Base-by-base conservation (phyloP, 2,797 vertebrate species). In the Intellagama lesueurii region DNA sequence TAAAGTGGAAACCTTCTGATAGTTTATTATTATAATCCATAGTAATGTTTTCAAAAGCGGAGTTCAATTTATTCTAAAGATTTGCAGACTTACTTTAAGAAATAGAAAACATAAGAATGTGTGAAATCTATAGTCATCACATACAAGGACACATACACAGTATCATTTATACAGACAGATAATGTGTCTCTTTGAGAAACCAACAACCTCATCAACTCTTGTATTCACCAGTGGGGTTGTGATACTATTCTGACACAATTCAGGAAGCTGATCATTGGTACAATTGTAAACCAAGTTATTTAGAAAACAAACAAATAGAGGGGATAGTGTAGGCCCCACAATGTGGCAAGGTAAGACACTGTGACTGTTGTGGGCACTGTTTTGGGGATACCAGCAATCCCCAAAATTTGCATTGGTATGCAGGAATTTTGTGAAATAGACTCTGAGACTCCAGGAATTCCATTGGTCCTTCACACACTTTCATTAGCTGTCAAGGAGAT, bases 11-110 rank as follows among this genome's bases (percentile, higher is more conserved):
- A 12, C 22, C 56, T 35, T 32, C 72, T 12, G 69, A 47, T 35
- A 5, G 47, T 47, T 52, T 82, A 75, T 40, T 56, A 88, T n/a
- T n/a, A 32, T 52, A 70, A 83, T 75, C 60, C 44, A 35, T 32
- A 56, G 76, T 47, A n/a, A 76, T 40, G 9, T 68, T 26, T 76
- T 76, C 49, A 68, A 49, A 28, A 22, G 30, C 75, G 6, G 81
- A 76, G 1, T 68, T 85, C 5, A 60, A 76, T 91, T 90, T 90
- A 40, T 19, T 4, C 77, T 70, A 60, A 22, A 78, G n/a, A n/a
- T n/a, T n/a, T 32, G 0, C 8, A 35, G 84, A 91, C 9, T 35
- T 89, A 47, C 56, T 86, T 76, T 0, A 3, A 90, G 90, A 92
- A 19, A 90, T 85, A 32, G 1, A n/a, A 88, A 52, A 64, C 70